Percentiles rank a stretch among this genome's conserved stretches.
phyloP scores from a whole-genome alignment of 2,888 invertebrate species.

The Idaea straminata region DNA sequence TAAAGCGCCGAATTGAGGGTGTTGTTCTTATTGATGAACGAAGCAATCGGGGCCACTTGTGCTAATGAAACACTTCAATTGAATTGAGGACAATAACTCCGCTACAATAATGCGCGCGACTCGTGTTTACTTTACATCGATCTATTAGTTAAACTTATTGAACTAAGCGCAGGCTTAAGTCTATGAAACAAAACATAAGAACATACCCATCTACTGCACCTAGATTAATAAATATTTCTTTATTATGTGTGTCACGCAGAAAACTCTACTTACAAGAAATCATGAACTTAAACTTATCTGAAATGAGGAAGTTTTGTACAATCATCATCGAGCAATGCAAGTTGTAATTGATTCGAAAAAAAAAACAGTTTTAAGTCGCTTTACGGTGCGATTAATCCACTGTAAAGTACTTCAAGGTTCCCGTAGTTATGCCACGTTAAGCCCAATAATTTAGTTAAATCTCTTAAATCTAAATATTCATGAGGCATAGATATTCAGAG shows the following conservation, averaged over 20 bases:
- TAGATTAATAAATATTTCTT: neutral
- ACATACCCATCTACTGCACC: neutral
- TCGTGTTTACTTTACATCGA: slow-evolving; percentile 59
- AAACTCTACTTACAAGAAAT: slow-evolving; percentile 5
- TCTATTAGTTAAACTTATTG: slow-evolving; percentile 34
- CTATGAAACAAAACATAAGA: slow-evolving; percentile 5
- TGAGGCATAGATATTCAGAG: neutral
- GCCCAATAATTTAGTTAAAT: neutral
- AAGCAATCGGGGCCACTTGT: slow-evolving; percentile 80
- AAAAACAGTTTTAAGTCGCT: neutral
- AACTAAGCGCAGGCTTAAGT: neutral
- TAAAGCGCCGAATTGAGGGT: neutral
- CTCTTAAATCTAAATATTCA: neutral
- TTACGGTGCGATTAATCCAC: neutral
- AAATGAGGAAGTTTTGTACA: neutral
- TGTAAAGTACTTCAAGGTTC: neutral
- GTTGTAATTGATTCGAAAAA: neutral
- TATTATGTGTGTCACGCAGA: slow-evolving; percentile 3
- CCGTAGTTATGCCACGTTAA: neutral
- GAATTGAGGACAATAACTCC: slow-evolving; percentile 79
- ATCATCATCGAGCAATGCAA: neutral
- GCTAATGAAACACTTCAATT: slow-evolving; percentile 80
- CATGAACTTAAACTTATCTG: neutral
- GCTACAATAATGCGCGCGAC: slow-evolving; percentile 49
- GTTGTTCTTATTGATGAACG: slow-evolving; percentile 52